Evolutionary conservation across 2,797 vertebrate species (phyloP).

Genomic region (Cirrhinus molitorella): DNA sequence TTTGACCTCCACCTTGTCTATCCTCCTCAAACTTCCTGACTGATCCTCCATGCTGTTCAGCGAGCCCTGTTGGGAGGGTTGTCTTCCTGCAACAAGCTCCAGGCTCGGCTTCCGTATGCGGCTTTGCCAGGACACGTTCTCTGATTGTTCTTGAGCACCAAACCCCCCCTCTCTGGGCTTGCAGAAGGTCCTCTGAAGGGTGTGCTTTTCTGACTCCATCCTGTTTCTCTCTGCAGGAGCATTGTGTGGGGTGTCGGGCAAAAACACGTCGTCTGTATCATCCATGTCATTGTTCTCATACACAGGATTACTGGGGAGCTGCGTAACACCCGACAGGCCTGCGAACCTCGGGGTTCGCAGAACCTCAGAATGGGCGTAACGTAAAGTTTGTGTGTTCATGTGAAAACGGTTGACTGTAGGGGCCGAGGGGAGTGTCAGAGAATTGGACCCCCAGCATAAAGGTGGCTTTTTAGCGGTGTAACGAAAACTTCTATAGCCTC

Average conservation of each 20-base stretch:
- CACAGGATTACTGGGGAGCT: neutral
- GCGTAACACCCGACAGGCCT: neutral
- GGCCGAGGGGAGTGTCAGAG: slow-evolving; percentile 56
- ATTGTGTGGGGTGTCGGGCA: slow-evolving; percentile 31
- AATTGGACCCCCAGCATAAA: slow-evolving; percentile 40
- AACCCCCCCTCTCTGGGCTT: neutral
- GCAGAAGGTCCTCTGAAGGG: neutral
- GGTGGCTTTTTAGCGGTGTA: slow-evolving; percentile 39
- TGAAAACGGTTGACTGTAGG: neutral
- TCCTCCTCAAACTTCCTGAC: slow-evolving; percentile 1
- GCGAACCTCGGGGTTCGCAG: neutral
- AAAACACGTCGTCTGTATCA: slow-evolving; percentile 31
- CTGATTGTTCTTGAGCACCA: slow-evolving; percentile 19
- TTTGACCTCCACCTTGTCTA: slow-evolving; percentile 36
- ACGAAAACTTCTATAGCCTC: slow-evolving; percentile 18
- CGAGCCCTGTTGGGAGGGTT: slow-evolving; percentile 59
- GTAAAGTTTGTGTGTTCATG: slow-evolving; percentile 8
- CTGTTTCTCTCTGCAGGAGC: neutral
- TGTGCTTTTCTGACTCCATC: slow-evolving; percentile 16
- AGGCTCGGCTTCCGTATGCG: slow-evolving; percentile 45
- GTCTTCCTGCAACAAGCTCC: slow-evolving; percentile 38
- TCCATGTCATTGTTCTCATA: slow-evolving; percentile 41
- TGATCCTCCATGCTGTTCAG: slow-evolving; percentile 62
- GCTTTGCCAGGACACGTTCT: slow-evolving; percentile 49
- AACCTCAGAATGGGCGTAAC: slow-evolving; percentile 61